A percentile compares a stretch with the other conserved stretches of the same genome.
Conservation (phyloP, 2,888 invertebrate genomes). For the Deilephila porcellus region DNA sequence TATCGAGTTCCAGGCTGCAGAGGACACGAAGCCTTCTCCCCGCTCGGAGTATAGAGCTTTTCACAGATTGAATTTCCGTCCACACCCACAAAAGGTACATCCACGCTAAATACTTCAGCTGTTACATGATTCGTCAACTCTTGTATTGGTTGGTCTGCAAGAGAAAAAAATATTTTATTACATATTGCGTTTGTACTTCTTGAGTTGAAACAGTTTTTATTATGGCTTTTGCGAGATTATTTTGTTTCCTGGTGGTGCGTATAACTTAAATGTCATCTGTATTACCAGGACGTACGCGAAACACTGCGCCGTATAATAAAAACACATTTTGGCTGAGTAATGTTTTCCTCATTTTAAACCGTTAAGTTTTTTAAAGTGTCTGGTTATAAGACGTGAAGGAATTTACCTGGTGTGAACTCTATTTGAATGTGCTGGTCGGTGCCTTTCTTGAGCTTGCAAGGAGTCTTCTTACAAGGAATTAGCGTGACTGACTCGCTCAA, state of each 20-base stretch:
- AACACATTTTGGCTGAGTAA: no score
- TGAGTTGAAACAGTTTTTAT: no score
- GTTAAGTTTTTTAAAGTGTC: neutral
- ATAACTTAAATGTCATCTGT: no score
- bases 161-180: conserved; percentile 27
- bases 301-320: no score
- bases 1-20: conserved; percentile 88
- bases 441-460: conserved; percentile 88
- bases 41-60: conserved; percentile 84
- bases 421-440: conserved; percentile 82
- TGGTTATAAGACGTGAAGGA: neutral
- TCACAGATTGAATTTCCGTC: conserved; percentile 88
- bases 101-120: conserved; percentile 86
- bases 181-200: neutral
- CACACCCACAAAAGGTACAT: conserved; percentile 91
- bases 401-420: conserved; percentile 85
- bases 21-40: conserved; percentile 87
- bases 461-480: conserved; percentile 85
- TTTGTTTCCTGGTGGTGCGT: no score
- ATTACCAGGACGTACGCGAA: no score
- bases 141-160: conserved; percentile 82
- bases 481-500: conserved; percentile 81
- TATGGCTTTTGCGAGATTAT: no score
- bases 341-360: no score
- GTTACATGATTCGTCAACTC: conserved; percentile 85